A percentile compares a stretch with the other conserved stretches of the same genome.
phyloP scores from a whole-genome alignment of 2,113 vertebrate genomes.

The Boulengeromyrus knoepffleri region DNA sequence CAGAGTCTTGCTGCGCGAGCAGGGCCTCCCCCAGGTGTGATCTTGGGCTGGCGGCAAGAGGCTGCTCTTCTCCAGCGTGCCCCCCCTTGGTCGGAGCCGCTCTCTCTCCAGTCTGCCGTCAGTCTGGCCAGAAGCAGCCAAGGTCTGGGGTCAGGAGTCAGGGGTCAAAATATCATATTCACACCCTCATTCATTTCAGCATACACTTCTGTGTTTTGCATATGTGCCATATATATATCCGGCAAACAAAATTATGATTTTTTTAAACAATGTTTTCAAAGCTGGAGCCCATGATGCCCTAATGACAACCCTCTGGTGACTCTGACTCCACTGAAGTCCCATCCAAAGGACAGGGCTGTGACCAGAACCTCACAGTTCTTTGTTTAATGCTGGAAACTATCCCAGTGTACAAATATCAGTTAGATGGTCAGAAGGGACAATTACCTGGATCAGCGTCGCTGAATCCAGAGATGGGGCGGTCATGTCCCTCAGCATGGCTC shows the following conservation, averaged over 20 bases:
- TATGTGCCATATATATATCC: background rate
- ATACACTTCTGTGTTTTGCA: background rate
- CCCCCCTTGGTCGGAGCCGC: conserved; percentile 46
- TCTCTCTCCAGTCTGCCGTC: conserved; percentile 51
- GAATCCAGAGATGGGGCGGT: conserved; percentile 65
- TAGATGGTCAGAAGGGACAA: background rate
- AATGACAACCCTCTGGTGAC: background rate
- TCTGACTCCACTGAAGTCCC: background rate
- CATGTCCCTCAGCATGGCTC: conserved; percentile 62
- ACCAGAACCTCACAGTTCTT: background rate
- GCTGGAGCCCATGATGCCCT: background rate
- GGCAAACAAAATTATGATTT: background rate
- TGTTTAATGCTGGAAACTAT: background rate
- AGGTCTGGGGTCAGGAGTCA: background rate
- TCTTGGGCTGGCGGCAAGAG: conserved; percentile 4
- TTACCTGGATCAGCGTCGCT: conserved; percentile 61
- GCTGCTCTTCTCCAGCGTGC: conserved; percentile 50
- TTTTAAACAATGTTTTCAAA: background rate
- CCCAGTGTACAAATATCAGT: background rate
- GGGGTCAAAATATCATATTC: background rate
- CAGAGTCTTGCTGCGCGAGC: conserved; percentile 36
- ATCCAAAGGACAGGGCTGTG: background rate
- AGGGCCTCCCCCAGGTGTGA: background rate
- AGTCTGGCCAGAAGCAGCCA: conserved; percentile 46
- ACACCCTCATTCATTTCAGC: background rate